Base-by-base conservation (phyloP, 1,140 invertebrate species). In the Neuroterus valhalla region DNA sequence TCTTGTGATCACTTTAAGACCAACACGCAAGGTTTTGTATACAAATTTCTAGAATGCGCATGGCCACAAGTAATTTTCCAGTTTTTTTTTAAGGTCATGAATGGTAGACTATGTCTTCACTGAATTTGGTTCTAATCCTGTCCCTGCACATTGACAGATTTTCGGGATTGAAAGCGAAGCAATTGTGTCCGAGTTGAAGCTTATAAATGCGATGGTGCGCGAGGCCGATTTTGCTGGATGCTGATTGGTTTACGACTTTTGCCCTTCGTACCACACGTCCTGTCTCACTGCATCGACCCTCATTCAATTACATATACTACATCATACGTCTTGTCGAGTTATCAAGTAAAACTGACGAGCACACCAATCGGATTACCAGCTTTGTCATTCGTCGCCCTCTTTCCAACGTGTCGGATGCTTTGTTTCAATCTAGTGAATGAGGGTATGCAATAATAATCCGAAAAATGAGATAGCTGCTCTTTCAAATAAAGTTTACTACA, bases 301-400 rank as follows among this genome's bases (percentile, higher is more conserved):
- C 72, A 82, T 78, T 83, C 82, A 77, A 83, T 83, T 83, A 77
- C 52, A 72, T 72, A 70, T 68, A 68, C 74, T 77, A 70, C 72
- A 67, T 75, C 68, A 55, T 68, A 72, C 73, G 72, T 81, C 79
- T 83, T 81, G 81, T 71, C 71, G 68, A 70, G 77, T 82, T 83
- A 83, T 82, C 79, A 75, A 71, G 46, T 70, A 72, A 79, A 72
- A 76, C 67, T 76, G 74, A 81, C 66, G 66, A 68, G 52, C 72
- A 62, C 55, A 62, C 66, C 78, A 76, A 82, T 80, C 77, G 70
- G 76, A 83, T 83, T 83, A 83, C 72, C 72, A 71, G 52, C 68
- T 21, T 68, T 50, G 55, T 45, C 21, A 52, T 62, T 23, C 43
- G 31, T 21, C 26, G 21, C 26, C 21, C 71, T 55, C 52, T 55